Percentiles rank a stretch among this genome's conserved stretches.
Evolutionary conservation across 2,797 vertebrate genomes (phyloP).

Genomic region (Cossypha dichroa): DNA sequence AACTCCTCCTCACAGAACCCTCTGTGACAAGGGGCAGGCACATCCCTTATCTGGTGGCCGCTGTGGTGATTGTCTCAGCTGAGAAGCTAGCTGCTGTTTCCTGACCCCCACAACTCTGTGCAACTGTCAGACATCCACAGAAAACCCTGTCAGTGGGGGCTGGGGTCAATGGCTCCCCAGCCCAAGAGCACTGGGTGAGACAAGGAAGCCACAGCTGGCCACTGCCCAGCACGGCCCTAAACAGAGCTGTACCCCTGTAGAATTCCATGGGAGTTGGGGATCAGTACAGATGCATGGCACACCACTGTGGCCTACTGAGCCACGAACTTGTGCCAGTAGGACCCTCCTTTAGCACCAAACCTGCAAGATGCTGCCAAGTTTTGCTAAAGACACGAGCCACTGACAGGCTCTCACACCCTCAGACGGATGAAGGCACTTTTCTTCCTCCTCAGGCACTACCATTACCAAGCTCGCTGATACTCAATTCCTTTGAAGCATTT

Average conservation of each 20-base stretch:
- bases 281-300: not conserved
- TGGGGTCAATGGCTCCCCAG: not conserved
- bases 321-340: rapidly evolving
- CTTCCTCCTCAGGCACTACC: not conserved
- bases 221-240: not conserved
- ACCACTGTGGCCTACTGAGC: rapidly evolving
- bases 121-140: not conserved
- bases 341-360: not conserved
- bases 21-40: not conserved
- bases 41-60: too few relatives aligned
- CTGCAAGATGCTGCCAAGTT: not conserved
- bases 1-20: not conserved
- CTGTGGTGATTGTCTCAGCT: not conserved
- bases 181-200: not conserved
- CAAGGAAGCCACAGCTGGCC: not conserved
- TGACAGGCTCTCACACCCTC: rapidly evolving
- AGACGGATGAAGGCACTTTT: not conserved
- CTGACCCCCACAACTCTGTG: not conserved
- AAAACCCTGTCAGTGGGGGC: not conserved
- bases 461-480: not conserved
- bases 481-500: not conserved
- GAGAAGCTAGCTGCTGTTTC: not conserved
- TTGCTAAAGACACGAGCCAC: not conserved
- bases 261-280: rapidly evolving
- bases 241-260: not conserved